phyloP scores from a whole-genome alignment of 2,113 vertebrate genomes.

The Perca schrenkii region DNA sequence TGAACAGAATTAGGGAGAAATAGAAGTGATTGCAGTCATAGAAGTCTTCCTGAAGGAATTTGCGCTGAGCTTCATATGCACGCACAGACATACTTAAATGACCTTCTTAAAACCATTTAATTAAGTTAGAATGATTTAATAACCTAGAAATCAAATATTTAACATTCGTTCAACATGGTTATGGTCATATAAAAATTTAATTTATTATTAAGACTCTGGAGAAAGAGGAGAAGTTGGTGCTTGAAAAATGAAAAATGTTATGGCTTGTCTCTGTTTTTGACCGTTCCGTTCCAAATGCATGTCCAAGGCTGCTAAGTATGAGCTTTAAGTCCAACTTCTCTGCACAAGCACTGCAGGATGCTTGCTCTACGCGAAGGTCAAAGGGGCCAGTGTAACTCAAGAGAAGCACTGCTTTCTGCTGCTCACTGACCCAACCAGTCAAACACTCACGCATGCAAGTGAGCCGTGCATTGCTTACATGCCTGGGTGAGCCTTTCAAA shows the following conservation, averaged over 20 bases:
- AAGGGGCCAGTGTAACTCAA: neutral
- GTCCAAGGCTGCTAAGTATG: neutral
- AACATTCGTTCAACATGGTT: conserved; percentile 9
- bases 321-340: neutral
- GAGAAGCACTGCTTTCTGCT: conserved; percentile 3
- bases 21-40: too few species aligned
- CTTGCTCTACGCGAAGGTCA: neutral
- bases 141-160: neutral
- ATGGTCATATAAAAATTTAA: neutral
- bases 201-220: neutral
- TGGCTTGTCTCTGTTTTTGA: neutral
- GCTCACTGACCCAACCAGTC: neutral
- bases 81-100: neutral
- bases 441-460: neutral
- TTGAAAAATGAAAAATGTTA: neutral
- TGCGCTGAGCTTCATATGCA: neutral
- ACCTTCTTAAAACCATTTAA: conserved; percentile 4
- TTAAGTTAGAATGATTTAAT: conserved; percentile 28
- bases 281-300: neutral
- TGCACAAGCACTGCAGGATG: neutral
- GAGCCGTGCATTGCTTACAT: conserved; percentile 4
- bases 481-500: neutral
- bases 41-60: too few species aligned
- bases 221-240: neutral
- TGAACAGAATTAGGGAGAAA: too few species aligned